Evolutionary conservation across 2,113 vertebrate genomes (phyloP).

Genomic region (Casuarius casuarius): DNA sequence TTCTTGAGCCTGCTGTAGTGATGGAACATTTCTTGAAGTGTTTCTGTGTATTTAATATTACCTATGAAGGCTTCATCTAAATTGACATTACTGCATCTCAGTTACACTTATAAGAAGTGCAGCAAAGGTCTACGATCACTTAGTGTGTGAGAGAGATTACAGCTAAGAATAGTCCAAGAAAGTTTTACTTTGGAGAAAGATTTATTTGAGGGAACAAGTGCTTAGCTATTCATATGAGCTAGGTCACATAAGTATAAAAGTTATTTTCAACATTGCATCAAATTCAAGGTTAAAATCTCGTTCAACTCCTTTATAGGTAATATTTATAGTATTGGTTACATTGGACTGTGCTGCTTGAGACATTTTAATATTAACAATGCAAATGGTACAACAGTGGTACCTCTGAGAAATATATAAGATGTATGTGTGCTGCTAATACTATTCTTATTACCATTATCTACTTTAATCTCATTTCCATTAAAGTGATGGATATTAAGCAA

Average conservation of each 20-base stretch:
- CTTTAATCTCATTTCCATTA: conserved; percentile 69
- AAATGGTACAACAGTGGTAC: conserved; percentile 56
- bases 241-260: conserved; percentile 20
- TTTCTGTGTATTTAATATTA: conserved; percentile 25
- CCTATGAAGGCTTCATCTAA: neutral
- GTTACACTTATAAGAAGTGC: neutral
- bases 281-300: conserved; percentile 68
- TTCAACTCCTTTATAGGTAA: conserved; percentile 56
- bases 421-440: conserved; percentile 50
- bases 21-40: neutral
- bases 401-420: conserved; percentile 61
- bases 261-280: conserved; percentile 43
- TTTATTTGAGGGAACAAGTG: conserved; percentile 32
- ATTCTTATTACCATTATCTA: conserved; percentile 57
- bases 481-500: conserved; percentile 64
- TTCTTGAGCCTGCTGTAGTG: too few relatives aligned
- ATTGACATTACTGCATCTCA: conserved; percentile 29
- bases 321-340: conserved; percentile 63
- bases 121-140: conserved; percentile 40
- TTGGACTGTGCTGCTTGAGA: conserved; percentile 26
- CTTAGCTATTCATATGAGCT: conserved; percentile 32
- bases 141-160: conserved; percentile 23
- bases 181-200: conserved; percentile 48
- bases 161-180: conserved; percentile 28
- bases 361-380: conserved; percentile 61